A percentile compares a stretch with the other conserved stretches of the same genome.
Conservation (phyloP, 2,888 invertebrate species). For the Eilema sororculum region DNA sequence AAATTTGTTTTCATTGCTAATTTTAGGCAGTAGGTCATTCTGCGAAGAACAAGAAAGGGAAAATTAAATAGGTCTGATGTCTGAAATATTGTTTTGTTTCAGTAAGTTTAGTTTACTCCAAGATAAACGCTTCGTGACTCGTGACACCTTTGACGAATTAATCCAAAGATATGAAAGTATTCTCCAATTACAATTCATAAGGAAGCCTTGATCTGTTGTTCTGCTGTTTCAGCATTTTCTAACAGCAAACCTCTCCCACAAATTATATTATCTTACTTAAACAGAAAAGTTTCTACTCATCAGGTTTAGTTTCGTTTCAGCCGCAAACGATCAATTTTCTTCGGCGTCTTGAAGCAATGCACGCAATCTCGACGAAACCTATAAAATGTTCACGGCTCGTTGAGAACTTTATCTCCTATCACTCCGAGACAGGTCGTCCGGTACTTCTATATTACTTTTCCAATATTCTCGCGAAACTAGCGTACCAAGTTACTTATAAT, state of each 20-base stretch:
- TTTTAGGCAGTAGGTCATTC: no score
- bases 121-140: not conserved
- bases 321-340: not conserved
- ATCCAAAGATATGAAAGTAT: no score
- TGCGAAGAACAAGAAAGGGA: no score
- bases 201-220: not conserved
- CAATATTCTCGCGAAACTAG: conserved; percentile 3
- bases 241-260: not conserved
- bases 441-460: conserved; percentile 16
- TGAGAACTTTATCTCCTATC: conserved; percentile 35
- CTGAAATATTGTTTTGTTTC: not conserved
- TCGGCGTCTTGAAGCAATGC: conserved; percentile 8
- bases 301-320: conserved; percentile 1
- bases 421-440: conserved; percentile 15
- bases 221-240: not conserved
- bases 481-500: not conserved
- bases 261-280: not conserved
- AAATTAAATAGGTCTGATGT: no score
- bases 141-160: not conserved
- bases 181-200: no score
- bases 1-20: no score
- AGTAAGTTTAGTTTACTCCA: not conserved
- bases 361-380: conserved; percentile 22
- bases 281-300: conserved; percentile 11
- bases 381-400: conserved; percentile 32